Base-by-base conservation (phyloP, 1,140 invertebrate species). In the Bombyx mandarina region DNA sequence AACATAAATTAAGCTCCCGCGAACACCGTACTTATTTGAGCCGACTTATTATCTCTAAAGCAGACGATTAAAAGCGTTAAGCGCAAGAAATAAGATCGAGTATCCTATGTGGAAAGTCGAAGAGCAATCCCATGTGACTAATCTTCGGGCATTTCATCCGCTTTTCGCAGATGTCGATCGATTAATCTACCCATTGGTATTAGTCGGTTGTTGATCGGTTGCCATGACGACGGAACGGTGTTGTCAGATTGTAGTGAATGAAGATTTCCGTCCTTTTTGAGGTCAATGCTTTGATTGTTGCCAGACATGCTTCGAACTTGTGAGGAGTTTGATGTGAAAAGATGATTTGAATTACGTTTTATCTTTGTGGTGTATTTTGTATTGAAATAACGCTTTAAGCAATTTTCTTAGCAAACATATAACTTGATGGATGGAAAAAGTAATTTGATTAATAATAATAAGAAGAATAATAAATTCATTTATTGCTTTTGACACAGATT, bases 151-250 rank as follows among this genome's bases (percentile, higher is more conserved):
- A 67, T 66, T 75, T 65, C 63, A 67, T 65, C 70, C 70, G 75
- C 69, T 72, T 70, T 71, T 73, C 59, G 68, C 72, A 76, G 70
- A 74, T 76, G 76, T 72, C 68, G 69, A 66, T 73, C 73, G 69
- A 79, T 79, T 79, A 79, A 79, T 79, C 75, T 73, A 71, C 58
- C 64, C 62, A 76, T 78, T 57, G 67, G 68, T 73, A 67, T 76
- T 73, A 75, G 75, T 71, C 62, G 67, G 63, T 54, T 69, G 67
- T 69, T 69, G 63, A 69, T 60, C 66, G 66, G 75, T 74, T 72
- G 63, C 68, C 61, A 74, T 76, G 61, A 66, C 56, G 60, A 74
- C 67, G 46, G 55, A 42, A 10, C 12, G 46, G 49, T 35, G 26
- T 35, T 35, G 26, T 35, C 26, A 35, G 26, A 35, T 35, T 35